A percentile compares a stretch with the other conserved stretches of the same genome.
phyloP scores from a whole-genome alignment of 64 coral and sea anemone species.

The Actinia tenebrosa region DNA sequence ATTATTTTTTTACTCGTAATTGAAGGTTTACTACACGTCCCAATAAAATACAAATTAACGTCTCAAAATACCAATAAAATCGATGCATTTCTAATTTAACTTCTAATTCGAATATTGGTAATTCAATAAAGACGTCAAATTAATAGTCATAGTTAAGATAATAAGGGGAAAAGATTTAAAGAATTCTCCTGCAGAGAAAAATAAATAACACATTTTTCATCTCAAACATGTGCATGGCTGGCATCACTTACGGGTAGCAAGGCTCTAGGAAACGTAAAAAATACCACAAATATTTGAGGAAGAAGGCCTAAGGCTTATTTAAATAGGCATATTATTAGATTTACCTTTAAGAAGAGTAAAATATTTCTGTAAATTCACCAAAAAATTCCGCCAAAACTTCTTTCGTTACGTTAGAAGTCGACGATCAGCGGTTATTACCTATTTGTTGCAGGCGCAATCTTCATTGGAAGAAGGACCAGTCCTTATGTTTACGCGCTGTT shows the following conservation, averaged over 20 bases:
- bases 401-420: conserved; percentile 2
- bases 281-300: background rate
- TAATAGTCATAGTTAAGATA: background rate
- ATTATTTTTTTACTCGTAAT: background rate
- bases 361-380: conserved; percentile 13
- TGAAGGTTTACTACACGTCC: background rate
- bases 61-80: background rate
- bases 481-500: background rate
- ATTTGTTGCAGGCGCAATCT: background rate
- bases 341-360: background rate
- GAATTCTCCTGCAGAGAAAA: background rate
- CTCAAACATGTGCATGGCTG: background rate
- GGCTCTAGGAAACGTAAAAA: background rate
- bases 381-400: conserved; percentile 13
- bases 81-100: background rate
- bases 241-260: background rate
- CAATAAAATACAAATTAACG: background rate
- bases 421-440: background rate
- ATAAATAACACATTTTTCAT: conserved; percentile 1
- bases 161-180: background rate
- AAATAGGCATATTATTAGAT: background rate
- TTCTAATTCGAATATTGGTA: background rate
- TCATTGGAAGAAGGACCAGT: background rate
- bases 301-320: background rate
- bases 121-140: background rate